These are phyloP conservation scores for Carollia perspicillata DNA, from an alignment of 2,113 vertebrate genomes.

Conservation along the genomic window DNA sequence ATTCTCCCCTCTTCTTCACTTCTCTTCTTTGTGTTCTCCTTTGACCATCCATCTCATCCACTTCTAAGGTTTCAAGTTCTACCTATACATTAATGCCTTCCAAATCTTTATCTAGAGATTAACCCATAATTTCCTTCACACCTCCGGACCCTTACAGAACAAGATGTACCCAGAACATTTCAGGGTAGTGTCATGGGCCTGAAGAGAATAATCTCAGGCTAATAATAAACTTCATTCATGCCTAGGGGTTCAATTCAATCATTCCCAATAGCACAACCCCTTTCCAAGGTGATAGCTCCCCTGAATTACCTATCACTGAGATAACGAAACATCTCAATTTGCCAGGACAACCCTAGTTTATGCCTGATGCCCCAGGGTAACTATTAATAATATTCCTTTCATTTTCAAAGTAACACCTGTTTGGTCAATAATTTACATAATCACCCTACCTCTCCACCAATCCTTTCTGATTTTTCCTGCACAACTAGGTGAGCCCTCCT, in stretches of 20 bases:
- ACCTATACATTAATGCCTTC: background rate
- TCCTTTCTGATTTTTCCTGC: background rate
- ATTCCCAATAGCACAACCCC: background rate
- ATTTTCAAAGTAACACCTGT: background rate
- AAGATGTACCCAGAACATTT: background rate
- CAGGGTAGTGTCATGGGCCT: background rate
- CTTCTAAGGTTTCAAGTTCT: background rate
- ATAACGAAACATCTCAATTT: background rate
- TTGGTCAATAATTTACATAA: background rate
- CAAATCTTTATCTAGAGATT: background rate
- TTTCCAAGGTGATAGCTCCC: background rate
- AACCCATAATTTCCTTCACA: conserved; percentile 1
- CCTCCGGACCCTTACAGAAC: background rate
- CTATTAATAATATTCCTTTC: background rate
- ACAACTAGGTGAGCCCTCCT: background rate
- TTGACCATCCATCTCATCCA: background rate
- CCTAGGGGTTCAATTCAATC: background rate
- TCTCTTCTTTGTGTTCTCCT: background rate
- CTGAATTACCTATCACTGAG: background rate
- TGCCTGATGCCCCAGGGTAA: background rate
- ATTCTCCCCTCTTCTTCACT: background rate
- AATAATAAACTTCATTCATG: background rate
- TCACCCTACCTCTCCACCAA: background rate
- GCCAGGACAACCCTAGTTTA: background rate
- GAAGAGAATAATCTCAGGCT: background rate